These are phyloP conservation scores for Henricia sp. DNA, from an alignment of 53 echinoderm and acorn worm species.

Conservation along the genomic window DNA sequence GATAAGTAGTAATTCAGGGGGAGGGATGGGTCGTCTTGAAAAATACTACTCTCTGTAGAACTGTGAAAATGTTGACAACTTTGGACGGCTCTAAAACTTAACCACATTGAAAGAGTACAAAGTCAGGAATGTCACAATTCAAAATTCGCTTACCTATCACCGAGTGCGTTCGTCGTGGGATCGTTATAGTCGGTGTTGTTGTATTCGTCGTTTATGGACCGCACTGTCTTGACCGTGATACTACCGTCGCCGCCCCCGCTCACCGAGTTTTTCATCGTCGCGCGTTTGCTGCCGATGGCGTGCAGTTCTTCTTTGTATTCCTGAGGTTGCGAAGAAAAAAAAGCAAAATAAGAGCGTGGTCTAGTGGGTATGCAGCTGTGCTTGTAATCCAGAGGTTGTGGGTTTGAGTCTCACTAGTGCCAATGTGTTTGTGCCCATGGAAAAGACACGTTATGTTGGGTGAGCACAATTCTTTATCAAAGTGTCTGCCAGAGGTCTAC, in stretches of 20 bases:
- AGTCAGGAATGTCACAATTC: not conserved
- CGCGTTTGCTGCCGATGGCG: constrained; percentile 83
- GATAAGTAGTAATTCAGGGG: no score
- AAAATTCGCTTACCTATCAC: constrained; percentile 51
- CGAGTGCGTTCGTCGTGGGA: constrained; percentile 61
- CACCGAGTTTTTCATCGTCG: constrained; percentile 58
- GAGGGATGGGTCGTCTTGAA: no score
- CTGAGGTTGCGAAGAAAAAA: constrained; percentile 21
- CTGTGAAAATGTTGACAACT: no score
- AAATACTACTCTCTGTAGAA: no score
- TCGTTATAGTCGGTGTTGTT: constrained; percentile 85
- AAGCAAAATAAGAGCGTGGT: not conserved
- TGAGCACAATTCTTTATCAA: no score
- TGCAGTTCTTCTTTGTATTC: constrained; percentile 96
- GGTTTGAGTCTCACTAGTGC: no score
- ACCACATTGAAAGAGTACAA: not conserved
- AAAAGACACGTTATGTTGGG: no score
- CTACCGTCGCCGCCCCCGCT: constrained; percentile 80
- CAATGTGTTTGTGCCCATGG: no score
- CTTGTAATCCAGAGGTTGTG: no score
- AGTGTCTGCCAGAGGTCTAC: no score
- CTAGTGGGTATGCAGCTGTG: no score
- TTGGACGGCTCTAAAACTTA: no score
- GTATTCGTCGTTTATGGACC: constrained; percentile 81
- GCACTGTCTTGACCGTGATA: constrained; percentile 83